A percentile compares a stretch with the other conserved stretches of the same genome.
phyloP scores from a whole-genome alignment of 1,140 invertebrate genomes.

The Bradysia coprophila region DNA sequence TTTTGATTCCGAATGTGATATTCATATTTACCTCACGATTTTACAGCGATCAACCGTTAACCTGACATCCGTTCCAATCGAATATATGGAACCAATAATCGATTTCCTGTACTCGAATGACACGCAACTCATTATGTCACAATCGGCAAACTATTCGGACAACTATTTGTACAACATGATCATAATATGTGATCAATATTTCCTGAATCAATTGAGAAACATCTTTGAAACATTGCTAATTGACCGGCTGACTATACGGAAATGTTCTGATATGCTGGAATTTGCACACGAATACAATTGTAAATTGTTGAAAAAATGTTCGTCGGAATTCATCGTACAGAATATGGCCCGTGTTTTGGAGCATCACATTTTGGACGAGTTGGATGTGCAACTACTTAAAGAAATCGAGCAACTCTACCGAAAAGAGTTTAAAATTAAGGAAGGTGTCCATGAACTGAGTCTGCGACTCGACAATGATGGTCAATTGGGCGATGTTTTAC shows the following conservation, averaged over 20 bases:
- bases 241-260: slow-evolving; percentile 36
- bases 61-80: slow-evolving; percentile 13
- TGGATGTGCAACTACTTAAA: slow-evolving; percentile 31
- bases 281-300: slow-evolving; percentile 41
- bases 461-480: slow-evolving; percentile 35
- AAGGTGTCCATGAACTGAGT: slow-evolving; percentile 23
- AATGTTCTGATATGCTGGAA: slow-evolving; percentile 41
- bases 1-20: background rate
- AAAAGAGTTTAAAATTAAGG: slow-evolving; percentile 13
- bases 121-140: slow-evolving; percentile 24
- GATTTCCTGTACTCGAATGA: slow-evolving; percentile 43
- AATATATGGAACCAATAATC: slow-evolving; percentile 31
- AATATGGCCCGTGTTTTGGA: slow-evolving; percentile 43
- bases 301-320: slow-evolving; percentile 31
- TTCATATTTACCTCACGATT: background rate
- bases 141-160: slow-evolving; percentile 27
- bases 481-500: slow-evolving; percentile 29
- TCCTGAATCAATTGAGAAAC: slow-evolving; percentile 36
- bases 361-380: slow-evolving; percentile 30
- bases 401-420: slow-evolving; percentile 35
- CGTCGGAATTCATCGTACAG: slow-evolving; percentile 41
- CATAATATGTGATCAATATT: slow-evolving; percentile 42
- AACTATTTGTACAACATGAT: slow-evolving; percentile 35
- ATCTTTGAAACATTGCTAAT: slow-evolving; percentile 36
- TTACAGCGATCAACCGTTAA: slow-evolving; percentile 15